A percentile compares a stretch with the other conserved stretches of the same genome.
Evolutionary conservation across 2,797 vertebrate species (phyloP).

Genomic region (Crocidura indochinensis): DNA sequence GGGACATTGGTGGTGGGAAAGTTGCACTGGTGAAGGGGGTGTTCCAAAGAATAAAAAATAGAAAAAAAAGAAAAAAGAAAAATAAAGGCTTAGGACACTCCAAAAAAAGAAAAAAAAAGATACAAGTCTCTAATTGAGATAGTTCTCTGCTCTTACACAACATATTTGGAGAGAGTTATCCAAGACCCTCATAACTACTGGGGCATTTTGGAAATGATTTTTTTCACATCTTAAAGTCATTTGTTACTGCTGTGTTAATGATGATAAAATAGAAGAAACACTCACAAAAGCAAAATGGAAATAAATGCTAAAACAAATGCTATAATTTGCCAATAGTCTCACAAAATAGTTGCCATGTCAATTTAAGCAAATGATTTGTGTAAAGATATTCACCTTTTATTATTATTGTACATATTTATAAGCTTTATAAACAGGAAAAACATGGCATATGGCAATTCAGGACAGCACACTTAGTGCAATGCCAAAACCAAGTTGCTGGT

Average conservation of each 20-base stretch:
- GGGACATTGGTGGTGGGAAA: too few species aligned
- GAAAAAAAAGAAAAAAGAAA: too few species aligned
- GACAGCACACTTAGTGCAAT: too few species aligned
- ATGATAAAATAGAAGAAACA: conserved; percentile 84
- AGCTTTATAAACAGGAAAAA: background rate
- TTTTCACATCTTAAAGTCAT: conserved; percentile 88
- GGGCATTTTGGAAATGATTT: conserved; percentile 87
- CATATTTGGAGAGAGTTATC: too few species aligned
- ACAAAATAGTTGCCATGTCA: conserved; percentile 85
- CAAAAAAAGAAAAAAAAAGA: too few species aligned
- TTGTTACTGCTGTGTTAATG: conserved; percentile 88
- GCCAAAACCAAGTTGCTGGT: too few species aligned
- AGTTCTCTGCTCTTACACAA: too few species aligned
- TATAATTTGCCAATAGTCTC: conserved; percentile 85
- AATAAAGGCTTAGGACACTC: too few species aligned
- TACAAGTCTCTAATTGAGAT: too few species aligned
- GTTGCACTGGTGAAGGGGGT: too few species aligned
- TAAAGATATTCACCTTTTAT: conserved; percentile 78
- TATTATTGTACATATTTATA: conserved; percentile 53
- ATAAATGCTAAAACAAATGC: conserved; percentile 88
- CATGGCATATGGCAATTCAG: too few species aligned
- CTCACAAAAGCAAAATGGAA: conserved; percentile 81
- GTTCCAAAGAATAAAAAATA: too few species aligned
- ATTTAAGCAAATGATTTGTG: conserved; percentile 76
- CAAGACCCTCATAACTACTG: conserved; percentile 84